Conservation (phyloP, 2,113 vertebrate genomes). For the Ctenodactylus gundi region DNA sequence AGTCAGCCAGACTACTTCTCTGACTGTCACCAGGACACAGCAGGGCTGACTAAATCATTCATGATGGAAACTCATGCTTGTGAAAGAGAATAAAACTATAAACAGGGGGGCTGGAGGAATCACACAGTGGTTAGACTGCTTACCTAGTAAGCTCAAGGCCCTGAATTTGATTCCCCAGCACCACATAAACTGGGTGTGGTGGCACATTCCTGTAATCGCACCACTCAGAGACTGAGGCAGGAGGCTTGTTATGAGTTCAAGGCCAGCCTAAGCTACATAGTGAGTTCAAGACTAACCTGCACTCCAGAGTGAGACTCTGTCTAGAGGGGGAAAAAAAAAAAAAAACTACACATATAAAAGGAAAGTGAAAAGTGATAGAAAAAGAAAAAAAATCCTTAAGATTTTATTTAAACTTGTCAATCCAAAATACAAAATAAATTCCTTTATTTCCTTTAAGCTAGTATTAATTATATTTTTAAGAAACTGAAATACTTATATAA, state of each 20-base stretch:
- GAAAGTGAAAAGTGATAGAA: not conserved
- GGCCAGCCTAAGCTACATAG: too few species aligned
- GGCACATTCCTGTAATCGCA: too few species aligned
- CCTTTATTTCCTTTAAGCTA: not conserved
- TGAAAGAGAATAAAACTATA: not conserved
- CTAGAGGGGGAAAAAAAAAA: too few species aligned
- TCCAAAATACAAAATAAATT: not conserved
- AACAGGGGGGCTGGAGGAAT: too few species aligned
- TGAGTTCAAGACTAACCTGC: too few species aligned
- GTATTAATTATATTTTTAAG: slow-evolving; percentile 20
- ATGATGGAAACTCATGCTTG: not conserved
- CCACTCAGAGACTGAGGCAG: too few species aligned
- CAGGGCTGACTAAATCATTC: not conserved
- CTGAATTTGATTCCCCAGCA: too few species aligned
- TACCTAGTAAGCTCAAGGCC: too few species aligned
- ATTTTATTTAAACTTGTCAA: not conserved
- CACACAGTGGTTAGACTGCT: too few species aligned
- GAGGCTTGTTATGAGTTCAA: too few species aligned
- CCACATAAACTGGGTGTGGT: too few species aligned
- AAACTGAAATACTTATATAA: not conserved
- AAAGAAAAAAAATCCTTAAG: not conserved
- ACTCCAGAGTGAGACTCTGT: too few species aligned
- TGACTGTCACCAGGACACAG: not conserved
- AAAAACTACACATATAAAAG: not conserved
- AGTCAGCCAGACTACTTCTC: not conserved